These are phyloP conservation scores for Echiichthys vipera DNA, from an alignment of 2,797 vertebrate species.

Conservation along the genomic window DNA sequence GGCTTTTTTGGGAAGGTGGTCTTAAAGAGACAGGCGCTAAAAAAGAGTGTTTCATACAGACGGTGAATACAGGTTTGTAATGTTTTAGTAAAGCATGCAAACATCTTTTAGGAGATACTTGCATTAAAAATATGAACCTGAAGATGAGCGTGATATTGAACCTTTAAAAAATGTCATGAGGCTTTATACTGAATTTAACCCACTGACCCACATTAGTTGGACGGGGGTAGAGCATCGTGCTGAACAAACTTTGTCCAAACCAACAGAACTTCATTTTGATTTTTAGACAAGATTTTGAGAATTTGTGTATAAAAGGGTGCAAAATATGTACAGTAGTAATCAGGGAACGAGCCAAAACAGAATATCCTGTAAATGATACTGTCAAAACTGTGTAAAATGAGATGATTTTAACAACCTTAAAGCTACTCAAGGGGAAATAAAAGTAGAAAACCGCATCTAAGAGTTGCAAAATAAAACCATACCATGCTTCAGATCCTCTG, in stretches of 20 bases:
- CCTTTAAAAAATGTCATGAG: neutral
- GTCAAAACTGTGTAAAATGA: neutral
- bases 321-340: neutral
- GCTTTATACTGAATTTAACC: neutral
- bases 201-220: neutral
- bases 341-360: neutral
- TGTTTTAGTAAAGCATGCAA: too few species aligned
- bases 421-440: neutral
- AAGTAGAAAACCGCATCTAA: neutral
- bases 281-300: neutral
- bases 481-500: slow-evolving; percentile 69
- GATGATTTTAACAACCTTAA: neutral
- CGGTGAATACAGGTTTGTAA: too few species aligned
- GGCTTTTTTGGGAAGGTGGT: too few species aligned
- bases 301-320: neutral
- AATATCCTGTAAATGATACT: neutral
- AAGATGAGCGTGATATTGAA: too few species aligned
- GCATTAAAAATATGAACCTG: too few species aligned
- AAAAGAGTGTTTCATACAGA: too few species aligned
- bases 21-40: too few species aligned
- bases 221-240: neutral
- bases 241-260: neutral
- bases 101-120: too few species aligned
- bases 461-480: slow-evolving; percentile 29
- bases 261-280: neutral